Conservation (phyloP, 2,113 vertebrate genomes). For the Channa argus region DNA sequence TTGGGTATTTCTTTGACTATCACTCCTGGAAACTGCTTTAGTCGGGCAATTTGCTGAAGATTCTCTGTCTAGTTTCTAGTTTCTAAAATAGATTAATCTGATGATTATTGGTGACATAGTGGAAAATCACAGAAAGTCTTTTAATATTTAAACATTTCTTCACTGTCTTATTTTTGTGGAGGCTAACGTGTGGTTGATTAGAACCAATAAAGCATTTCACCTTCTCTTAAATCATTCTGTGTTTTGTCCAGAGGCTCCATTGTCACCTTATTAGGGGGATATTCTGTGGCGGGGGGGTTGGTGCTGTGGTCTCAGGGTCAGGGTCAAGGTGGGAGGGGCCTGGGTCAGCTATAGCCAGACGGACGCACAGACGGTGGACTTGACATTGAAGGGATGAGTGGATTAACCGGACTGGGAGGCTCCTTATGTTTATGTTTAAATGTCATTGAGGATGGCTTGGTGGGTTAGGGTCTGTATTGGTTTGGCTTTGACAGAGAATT, state of each 20-base stretch:
- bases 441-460: too few species aligned
- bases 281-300: constrained; percentile 31
- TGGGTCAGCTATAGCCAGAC: constrained; percentile 70
- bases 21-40: constrained; percentile 10
- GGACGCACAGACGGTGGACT: constrained; percentile 78
- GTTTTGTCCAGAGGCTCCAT: constrained; percentile 51
- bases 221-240: constrained; percentile 5
- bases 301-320: constrained; percentile 55
- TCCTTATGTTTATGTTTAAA: constrained; percentile 24
- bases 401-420: constrained; percentile 67
- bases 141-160: background rate
- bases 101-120: too few species aligned
- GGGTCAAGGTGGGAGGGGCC: constrained; percentile 76
- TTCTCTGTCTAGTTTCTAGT: background rate
- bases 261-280: constrained; percentile 23
- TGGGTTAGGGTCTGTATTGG: too few species aligned
- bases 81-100: background rate
- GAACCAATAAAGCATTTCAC: background rate
- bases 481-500: too few species aligned
- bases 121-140: background rate
- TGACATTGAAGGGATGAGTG: constrained; percentile 79
- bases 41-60: background rate
- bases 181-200: background rate
- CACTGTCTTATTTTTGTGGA: background rate
- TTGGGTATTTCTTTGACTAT: constrained; percentile 43